These are phyloP conservation scores for Hydrophis major DNA, from an alignment of 2,797 vertebrate species.

Conservation along the genomic window DNA sequence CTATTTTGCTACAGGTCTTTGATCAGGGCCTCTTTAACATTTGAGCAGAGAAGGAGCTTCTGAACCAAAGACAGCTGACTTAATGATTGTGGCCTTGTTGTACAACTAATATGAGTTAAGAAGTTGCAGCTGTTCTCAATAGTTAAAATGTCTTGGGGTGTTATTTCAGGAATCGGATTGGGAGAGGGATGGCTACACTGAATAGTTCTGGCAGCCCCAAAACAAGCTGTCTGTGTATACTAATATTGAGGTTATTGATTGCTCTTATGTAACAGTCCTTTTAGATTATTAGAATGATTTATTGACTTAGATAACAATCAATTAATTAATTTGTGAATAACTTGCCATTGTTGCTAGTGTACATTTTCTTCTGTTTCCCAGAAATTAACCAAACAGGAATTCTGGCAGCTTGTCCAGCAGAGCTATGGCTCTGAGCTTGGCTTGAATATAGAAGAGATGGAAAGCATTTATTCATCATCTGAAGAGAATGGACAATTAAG, in stretches of 20 bases:
- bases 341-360: neutral
- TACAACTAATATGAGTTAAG: neutral
- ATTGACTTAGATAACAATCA: neutral
- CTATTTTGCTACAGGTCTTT: neutral
- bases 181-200: neutral
- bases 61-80: constrained; percentile 2
- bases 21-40: neutral
- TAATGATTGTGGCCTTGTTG: neutral
- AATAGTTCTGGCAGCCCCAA: neutral
- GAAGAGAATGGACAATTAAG: constrained; percentile 79
- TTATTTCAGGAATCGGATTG: neutral
- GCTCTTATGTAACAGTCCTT: neutral
- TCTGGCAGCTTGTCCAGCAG: constrained; percentile 90
- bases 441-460: constrained; percentile 92
- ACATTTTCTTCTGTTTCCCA: constrained; percentile 50
- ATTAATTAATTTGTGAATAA: neutral
- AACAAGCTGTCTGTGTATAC: neutral
- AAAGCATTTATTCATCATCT: constrained; percentile 74
- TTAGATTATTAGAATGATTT: neutral
- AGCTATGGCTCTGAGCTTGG: constrained; percentile 92
- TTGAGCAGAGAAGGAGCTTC: neutral
- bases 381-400: constrained; percentile 79
- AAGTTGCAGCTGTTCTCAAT: constrained; percentile 15
- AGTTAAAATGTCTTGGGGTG: constrained; percentile 15
- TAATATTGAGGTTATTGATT: neutral